Base-by-base conservation (phyloP, 1,140 invertebrate species). In the Vanessa atalanta region DNA sequence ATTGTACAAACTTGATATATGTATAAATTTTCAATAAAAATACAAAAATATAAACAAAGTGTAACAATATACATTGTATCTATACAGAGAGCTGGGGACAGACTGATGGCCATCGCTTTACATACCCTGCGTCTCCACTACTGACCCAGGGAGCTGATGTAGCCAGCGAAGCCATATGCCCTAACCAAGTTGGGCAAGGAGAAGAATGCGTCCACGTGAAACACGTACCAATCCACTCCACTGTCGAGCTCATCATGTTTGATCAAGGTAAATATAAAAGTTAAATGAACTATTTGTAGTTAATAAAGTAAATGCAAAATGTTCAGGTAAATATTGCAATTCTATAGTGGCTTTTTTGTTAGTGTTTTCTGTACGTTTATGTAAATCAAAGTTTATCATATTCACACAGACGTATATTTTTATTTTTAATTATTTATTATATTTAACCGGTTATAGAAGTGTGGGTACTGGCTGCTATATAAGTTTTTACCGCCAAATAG, bases 71-170 rank as follows among this genome's bases (percentile, higher is more conserved):
- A 55, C 31, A 51, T 64, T 53, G 78, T 70, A 65, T 79, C 61
- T 71, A 79, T 76, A 26, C 87, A 92, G 90, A 92, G 77, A 90
- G 88, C 51, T 91, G 89, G 89, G 89, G 91, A 55, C 87, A 88
- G 47, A 93, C 95, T 3, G 95, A 95, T 81, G 95, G 96, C 43
- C 93, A 95, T 15, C 95, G 95, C 11, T 96, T 96, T 84, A 95
- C 94, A 65, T 96, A 95, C 79, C 95, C 95, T 2, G 94, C 95
- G 1, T 96, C 95, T 0, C 95, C 96, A 0, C 80, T 96, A 26
- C 87, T 96, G 65, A 95, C 95, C 3, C 95, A 96, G 79, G 87
- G 88, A 0, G 74, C 80, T 15, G 94, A 95, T 73, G 92, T 95
- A 2, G 84, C 93, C 2, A 78, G 91, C 3, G 90, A 91, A 55